These are phyloP conservation scores for Drosophila santomea DNA, from an alignment of 1,140 invertebrate genomes.

Conservation along the genomic window DNA sequence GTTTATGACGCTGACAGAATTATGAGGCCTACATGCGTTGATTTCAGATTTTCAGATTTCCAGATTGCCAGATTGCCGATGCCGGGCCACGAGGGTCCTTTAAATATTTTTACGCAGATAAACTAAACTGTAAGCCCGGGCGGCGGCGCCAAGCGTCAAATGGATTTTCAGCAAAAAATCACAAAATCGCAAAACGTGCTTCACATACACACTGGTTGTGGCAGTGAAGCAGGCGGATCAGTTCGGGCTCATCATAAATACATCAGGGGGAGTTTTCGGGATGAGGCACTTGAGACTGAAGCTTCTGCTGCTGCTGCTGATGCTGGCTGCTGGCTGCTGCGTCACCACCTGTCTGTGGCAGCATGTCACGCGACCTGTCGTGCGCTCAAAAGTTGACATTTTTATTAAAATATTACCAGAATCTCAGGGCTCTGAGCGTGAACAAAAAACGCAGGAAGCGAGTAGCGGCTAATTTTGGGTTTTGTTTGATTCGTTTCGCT, in stretches of 20 bases:
- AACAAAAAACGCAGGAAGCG: neutral
- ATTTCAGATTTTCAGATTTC: constrained; percentile 79
- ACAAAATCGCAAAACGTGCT: constrained; percentile 81
- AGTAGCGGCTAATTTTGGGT: constrained; percentile 54
- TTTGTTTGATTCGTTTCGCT: constrained; percentile 36
- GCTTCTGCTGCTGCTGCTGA: neutral
- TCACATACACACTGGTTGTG: constrained; percentile 55
- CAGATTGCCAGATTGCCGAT: constrained; percentile 76
- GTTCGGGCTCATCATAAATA: constrained; percentile 76
- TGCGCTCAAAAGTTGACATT: constrained; percentile 76
- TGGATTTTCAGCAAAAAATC: constrained; percentile 77
- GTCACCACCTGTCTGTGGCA: constrained; percentile 71
- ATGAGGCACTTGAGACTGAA: constrained; percentile 54
- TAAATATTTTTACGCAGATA: constrained; percentile 82
- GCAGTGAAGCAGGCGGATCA: constrained; percentile 14
- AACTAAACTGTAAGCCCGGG: constrained; percentile 73
- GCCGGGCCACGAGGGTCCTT: constrained; percentile 60
- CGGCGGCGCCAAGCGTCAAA: constrained; percentile 51
- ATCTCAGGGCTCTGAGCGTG: constrained; percentile 35
- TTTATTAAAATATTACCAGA: constrained; percentile 82
- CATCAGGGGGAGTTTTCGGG: constrained; percentile 48
- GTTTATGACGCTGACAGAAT: constrained; percentile 83
- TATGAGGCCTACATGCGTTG: constrained; percentile 82
- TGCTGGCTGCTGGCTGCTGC: neutral
- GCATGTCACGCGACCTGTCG: constrained; percentile 80